Conservation (phyloP, 2,888 invertebrate species). For the Hirtodrosophila alboralis region DNA sequence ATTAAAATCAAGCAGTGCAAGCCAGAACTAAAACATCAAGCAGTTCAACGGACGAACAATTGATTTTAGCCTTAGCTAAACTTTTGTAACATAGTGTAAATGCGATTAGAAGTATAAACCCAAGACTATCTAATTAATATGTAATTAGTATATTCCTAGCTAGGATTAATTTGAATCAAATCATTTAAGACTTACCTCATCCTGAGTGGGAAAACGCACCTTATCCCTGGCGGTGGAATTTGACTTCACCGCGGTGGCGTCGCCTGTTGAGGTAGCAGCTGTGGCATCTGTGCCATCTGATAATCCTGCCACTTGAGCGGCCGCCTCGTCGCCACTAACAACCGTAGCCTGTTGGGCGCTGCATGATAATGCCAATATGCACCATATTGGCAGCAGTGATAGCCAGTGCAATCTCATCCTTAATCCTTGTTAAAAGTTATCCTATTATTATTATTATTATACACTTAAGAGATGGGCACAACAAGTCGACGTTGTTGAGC, state of each 20-base stretch:
- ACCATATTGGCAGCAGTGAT: slow-evolving; percentile 47
- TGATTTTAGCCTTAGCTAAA: too few relatives aligned
- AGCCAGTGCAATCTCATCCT: slow-evolving; percentile 52
- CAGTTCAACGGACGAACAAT: too few relatives aligned
- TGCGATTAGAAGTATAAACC: too few relatives aligned
- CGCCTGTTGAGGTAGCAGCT: too few relatives aligned
- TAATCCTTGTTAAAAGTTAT: neutral
- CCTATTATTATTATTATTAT: neutral
- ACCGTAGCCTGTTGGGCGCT: slow-evolving; percentile 35
- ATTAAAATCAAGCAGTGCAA: too few relatives aligned
- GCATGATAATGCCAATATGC: slow-evolving; percentile 4
- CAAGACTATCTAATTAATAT: too few relatives aligned
- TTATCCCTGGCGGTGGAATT: neutral
- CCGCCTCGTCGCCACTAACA: slow-evolving; percentile 16
- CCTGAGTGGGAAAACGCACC: slow-evolving; percentile 22
- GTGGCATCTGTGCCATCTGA: slow-evolving; percentile 1
- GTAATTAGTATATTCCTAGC: too few relatives aligned
- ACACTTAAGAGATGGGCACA: slow-evolving; percentile 14
- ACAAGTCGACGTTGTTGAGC: slow-evolving; percentile 45
- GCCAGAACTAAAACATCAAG: too few relatives aligned
- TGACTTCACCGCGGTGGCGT: neutral
- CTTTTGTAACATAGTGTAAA: too few relatives aligned
- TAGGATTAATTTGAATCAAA: too few relatives aligned
- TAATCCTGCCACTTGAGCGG: slow-evolving; percentile 14
- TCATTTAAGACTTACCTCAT: slow-evolving; percentile 38